A percentile compares a stretch with the other conserved stretches of the same genome.
phyloP scores from a whole-genome alignment of 1,140 invertebrate species.

The Drosophila melanica region DNA sequence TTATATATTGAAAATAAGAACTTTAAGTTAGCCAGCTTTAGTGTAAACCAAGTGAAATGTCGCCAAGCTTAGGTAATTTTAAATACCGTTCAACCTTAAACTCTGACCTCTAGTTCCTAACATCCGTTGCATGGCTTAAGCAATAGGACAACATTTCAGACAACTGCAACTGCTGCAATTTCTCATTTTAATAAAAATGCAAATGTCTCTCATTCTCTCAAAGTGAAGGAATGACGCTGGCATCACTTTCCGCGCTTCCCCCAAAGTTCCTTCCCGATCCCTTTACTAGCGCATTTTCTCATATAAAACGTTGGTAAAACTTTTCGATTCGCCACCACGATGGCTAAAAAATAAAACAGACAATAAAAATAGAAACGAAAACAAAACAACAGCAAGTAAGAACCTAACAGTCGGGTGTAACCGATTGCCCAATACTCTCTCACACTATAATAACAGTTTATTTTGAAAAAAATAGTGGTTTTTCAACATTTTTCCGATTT shows the following conservation, averaged over 20 bases:
- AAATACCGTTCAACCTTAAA: slow-evolving; percentile 3
- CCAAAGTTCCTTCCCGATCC: background rate
- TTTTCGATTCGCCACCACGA: slow-evolving; percentile 65
- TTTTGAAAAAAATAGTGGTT: too few relatives aligned
- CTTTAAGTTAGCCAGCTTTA: too few relatives aligned
- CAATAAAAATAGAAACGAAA: slow-evolving; percentile 13
- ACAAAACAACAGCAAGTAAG: background rate
- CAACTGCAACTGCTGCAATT: slow-evolving; percentile 70
- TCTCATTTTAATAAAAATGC: slow-evolving; percentile 80
- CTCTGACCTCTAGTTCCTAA: slow-evolving; percentile 26
- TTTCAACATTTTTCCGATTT: too few relatives aligned
- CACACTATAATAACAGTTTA: too few relatives aligned
- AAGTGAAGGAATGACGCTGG: slow-evolving; percentile 58
- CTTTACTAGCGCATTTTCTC: slow-evolving; percentile 19
- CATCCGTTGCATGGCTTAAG: slow-evolving; percentile 48
- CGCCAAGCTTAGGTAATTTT: background rate
- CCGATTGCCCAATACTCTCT: too few relatives aligned
- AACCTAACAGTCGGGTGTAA: too few relatives aligned
- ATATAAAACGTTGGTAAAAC: slow-evolving; percentile 68
- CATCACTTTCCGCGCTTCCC: slow-evolving; percentile 11
- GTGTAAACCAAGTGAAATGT: background rate
- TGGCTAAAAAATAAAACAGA: slow-evolving; percentile 34
- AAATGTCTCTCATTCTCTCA: slow-evolving; percentile 64
- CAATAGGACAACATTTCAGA: slow-evolving; percentile 41
- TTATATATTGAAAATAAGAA: too few relatives aligned